Conservation (phyloP, 2,888 invertebrate species). For the Ethmia dodecea region DNA sequence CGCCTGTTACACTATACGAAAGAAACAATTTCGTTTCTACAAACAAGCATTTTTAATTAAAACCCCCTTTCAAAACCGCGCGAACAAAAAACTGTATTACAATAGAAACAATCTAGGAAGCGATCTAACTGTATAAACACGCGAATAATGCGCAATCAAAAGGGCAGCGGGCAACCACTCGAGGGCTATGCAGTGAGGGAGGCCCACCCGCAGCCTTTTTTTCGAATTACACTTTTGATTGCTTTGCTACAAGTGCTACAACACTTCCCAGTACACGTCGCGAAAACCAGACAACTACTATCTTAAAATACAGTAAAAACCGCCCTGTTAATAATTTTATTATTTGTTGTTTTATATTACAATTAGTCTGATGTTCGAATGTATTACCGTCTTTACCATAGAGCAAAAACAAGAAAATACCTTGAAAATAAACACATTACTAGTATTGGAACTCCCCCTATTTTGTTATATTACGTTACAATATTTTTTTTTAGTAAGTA, state of each 20-base stretch:
- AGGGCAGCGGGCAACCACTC: slow-evolving; percentile 63
- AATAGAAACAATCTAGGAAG: slow-evolving; percentile 75
- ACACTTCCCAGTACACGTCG: too few relatives aligned
- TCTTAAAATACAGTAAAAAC: too few relatives aligned
- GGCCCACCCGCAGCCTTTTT: slow-evolving; percentile 28
- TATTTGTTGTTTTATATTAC: too few relatives aligned
- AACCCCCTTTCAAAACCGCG: slow-evolving; percentile 60
- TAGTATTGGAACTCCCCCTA: too few relatives aligned
- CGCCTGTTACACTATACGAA: slow-evolving; percentile 25
- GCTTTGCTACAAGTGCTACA: slow-evolving; percentile 38
- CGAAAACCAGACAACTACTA: too few relatives aligned
- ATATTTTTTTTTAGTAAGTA: too few relatives aligned
- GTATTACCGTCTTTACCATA: too few relatives aligned
- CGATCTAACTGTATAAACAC: slow-evolving; percentile 76
- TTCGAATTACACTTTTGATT: slow-evolving; percentile 62
- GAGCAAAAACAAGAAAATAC: too few relatives aligned
- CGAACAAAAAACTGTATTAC: slow-evolving; percentile 65
- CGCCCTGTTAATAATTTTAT: too few relatives aligned
- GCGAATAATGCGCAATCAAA: slow-evolving; percentile 75
- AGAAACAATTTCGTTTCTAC: slow-evolving; percentile 40
- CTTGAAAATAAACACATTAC: too few relatives aligned
- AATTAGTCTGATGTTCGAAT: too few relatives aligned
- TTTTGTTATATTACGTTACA: too few relatives aligned
- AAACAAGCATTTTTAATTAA: slow-evolving; percentile 71
- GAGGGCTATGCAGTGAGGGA: slow-evolving; percentile 47